Evolutionary conservation across 2,888 invertebrate species (phyloP).

Genomic region (Brachypterus glaber): DNA sequence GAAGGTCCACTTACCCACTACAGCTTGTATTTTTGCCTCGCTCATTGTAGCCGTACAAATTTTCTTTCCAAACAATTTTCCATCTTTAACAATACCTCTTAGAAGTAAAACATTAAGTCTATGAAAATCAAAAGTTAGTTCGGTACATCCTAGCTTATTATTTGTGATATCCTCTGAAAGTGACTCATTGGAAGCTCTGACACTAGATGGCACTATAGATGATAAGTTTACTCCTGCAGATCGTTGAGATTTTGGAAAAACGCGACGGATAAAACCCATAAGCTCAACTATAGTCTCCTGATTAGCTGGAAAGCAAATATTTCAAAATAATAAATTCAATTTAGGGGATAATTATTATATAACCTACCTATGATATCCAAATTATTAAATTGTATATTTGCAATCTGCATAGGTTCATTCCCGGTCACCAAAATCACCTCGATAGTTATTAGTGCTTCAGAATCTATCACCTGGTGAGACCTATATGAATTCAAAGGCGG

Average conservation of each 20-base stretch:
- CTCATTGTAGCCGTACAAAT: constrained; percentile 90
- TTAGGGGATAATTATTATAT: constrained; percentile 4
- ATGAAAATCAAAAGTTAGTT: constrained; percentile 88
- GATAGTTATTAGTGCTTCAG: constrained; percentile 67
- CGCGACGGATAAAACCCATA: constrained; percentile 75
- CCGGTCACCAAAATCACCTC: constrained; percentile 66
- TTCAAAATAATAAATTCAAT: constrained; percentile 15
- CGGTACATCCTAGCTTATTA: constrained; percentile 54
- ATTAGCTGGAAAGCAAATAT: constrained; percentile 62
- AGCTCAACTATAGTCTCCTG: constrained; percentile 93
- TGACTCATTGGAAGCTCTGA: constrained; percentile 31
- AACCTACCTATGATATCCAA: constrained; percentile 80
- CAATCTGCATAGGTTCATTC: constrained; percentile 51
- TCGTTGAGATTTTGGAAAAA: constrained; percentile 45
- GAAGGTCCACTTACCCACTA: constrained; percentile 47
- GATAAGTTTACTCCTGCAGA: constrained; percentile 23
- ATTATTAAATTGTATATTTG: constrained; percentile 87
- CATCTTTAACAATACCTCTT: constrained; percentile 67
- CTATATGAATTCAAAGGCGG: constrained; percentile 26
- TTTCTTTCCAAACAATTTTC: constrained; percentile 66
- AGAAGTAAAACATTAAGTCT: constrained; percentile 79
- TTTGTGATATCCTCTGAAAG: constrained; percentile 24
- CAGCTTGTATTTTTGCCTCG: constrained; percentile 81
- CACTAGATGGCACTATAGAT: constrained; percentile 30
- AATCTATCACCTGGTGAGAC: constrained; percentile 37